Percentiles rank a stretch among this genome's conserved stretches.
Evolutionary conservation across 2,113 vertebrate genomes (phyloP).

Genomic region (Suricata suricatta): DNA sequence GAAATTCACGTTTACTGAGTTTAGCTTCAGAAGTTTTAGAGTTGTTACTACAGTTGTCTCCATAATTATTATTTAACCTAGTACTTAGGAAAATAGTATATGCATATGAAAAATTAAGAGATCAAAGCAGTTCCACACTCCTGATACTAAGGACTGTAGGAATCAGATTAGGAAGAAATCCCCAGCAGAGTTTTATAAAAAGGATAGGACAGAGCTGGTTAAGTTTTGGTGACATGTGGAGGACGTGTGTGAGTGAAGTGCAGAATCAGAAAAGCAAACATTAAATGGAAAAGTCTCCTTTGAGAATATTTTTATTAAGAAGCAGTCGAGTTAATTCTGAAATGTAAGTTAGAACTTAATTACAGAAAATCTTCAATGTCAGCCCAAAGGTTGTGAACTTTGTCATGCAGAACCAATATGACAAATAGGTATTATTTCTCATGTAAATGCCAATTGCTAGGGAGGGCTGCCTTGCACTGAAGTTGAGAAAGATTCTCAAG

Average conservation of each 20-base stretch:
- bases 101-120: background rate
- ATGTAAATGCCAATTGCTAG: background rate
- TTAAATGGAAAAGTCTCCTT: background rate
- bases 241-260: background rate
- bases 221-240: background rate
- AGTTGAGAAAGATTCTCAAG: background rate
- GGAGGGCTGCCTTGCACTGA: background rate
- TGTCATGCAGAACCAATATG: background rate
- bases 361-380: background rate
- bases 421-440: slow-evolving; percentile 27
- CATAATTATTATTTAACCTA: background rate
- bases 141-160: background rate
- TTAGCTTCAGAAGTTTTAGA: slow-evolving; percentile 16
- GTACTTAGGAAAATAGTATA: background rate
- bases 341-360: slow-evolving; percentile 35
- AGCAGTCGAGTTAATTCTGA: slow-evolving; percentile 13
- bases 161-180: slow-evolving; percentile 42
- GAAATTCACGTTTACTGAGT: slow-evolving; percentile 9
- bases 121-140: background rate
- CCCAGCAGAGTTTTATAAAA: background rate
- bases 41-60: background rate
- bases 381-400: background rate
- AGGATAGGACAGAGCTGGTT: background rate
- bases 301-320: slow-evolving; percentile 23
- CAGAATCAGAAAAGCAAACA: slow-evolving; percentile 25